phyloP scores from a whole-genome alignment of 1,140 invertebrate species.

The Melitaea cinxia region DNA sequence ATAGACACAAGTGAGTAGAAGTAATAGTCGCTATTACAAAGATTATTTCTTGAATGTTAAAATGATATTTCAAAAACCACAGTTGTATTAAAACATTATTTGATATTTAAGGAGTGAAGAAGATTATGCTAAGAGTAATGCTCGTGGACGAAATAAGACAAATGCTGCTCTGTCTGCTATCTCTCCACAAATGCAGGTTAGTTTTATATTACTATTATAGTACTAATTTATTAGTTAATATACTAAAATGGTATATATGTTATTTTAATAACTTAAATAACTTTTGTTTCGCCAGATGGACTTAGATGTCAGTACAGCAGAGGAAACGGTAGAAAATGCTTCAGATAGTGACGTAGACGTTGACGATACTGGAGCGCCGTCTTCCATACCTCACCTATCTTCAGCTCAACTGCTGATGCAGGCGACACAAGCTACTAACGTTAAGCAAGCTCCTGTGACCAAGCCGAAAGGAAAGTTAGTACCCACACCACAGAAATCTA shows the following conservation, averaged over 20 bases:
- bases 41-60: neutral
- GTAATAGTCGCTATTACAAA: neutral
- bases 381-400: constrained; percentile 49
- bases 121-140: constrained; percentile 57
- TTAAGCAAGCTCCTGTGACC: constrained; percentile 36
- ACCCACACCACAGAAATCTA: constrained; percentile 45
- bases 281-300: constrained; percentile 52
- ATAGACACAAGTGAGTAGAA: constrained; percentile 46
- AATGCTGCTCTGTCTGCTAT: constrained; percentile 24
- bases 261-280: too few relatives aligned
- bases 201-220: neutral
- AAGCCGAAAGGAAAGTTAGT: constrained; percentile 55
- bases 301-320: constrained; percentile 51
- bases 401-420: constrained; percentile 70
- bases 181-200: constrained; percentile 45
- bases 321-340: constrained; percentile 59
- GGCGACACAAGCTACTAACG: constrained; percentile 52
- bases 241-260: too few relatives aligned
- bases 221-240: neutral
- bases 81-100: neutral
- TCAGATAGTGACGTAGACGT: constrained; percentile 75
- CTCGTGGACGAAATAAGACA: constrained; percentile 42
- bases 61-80: too few relatives aligned
- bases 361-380: constrained; percentile 54
- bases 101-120: constrained; percentile 58